Conservation (phyloP, 2,888 invertebrate species). For the Kuschelorhynchus macadamiae region DNA sequence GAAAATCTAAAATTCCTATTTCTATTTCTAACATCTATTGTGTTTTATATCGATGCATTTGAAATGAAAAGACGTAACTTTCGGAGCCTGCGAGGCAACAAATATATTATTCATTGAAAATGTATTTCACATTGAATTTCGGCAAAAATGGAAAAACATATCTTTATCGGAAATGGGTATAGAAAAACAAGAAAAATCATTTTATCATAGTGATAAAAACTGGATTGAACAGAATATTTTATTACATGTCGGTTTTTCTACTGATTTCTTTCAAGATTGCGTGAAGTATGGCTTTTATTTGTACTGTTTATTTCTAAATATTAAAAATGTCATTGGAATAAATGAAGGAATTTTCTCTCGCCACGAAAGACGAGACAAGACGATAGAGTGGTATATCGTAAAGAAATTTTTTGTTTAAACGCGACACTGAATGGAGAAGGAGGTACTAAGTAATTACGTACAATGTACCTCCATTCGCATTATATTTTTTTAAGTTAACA, state of each 20-base stretch:
- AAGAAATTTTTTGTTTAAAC: no score
- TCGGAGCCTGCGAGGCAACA: constrained; percentile 55
- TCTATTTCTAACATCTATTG: constrained; percentile 53
- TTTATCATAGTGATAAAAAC: constrained; percentile 10
- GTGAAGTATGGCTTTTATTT: neutral
- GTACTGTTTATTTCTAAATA: no score
- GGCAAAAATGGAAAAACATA: constrained; percentile 48
- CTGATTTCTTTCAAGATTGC: neutral
- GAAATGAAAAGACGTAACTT: constrained; percentile 53
- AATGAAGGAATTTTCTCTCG: no score
- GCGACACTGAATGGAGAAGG: no score
- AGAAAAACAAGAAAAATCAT: constrained; percentile 33
- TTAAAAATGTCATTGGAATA: no score
- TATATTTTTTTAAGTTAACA: no score
- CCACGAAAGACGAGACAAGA: no score
- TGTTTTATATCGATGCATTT: constrained; percentile 57
- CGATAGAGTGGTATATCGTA: no score
- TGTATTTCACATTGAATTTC: constrained; percentile 51
- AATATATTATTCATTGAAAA: constrained; percentile 58
- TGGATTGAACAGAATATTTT: neutral
- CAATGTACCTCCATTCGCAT: no score
- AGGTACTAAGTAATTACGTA: no score
- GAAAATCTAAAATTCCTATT: constrained; percentile 54
- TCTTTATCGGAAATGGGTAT: constrained; percentile 36
- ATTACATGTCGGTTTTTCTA: neutral